Evolutionary conservation across 2,113 vertebrate genomes (phyloP).

Genomic region (Muntiacus reevesi): DNA sequence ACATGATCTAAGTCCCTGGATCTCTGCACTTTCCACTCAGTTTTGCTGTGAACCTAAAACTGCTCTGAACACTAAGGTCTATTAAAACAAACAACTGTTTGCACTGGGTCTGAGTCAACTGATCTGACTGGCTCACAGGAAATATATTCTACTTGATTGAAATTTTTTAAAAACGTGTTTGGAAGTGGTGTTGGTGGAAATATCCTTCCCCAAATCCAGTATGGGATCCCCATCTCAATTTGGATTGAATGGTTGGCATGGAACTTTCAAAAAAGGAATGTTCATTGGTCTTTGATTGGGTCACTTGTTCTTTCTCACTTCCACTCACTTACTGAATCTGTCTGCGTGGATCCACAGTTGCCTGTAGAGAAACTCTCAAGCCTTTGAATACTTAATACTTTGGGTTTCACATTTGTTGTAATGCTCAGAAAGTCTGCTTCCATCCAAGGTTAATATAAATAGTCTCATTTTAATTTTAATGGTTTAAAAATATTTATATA

Average conservation of each 20-base stretch:
- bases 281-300: background rate
- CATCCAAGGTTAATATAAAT: background rate
- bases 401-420: background rate
- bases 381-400: background rate
- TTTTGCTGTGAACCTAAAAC: background rate
- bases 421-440: background rate
- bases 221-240: background rate
- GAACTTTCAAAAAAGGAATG: background rate
- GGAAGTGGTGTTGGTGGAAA: background rate
- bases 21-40: background rate
- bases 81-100: background rate
- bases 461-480: background rate
- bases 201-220: background rate
- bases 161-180: background rate
- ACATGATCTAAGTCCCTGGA: background rate
- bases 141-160: background rate
- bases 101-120: background rate
- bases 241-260: background rate
- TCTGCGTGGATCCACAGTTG: background rate
- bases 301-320: background rate
- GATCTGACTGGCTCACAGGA: background rate
- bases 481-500: conserved; percentile 1
- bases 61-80: background rate
- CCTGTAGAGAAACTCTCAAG: background rate
- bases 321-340: background rate